Evolutionary conservation across 2,888 invertebrate genomes (phyloP), one percentile per base, ranked within the genome.

Genomic region (Smittia aterrima): DNA sequence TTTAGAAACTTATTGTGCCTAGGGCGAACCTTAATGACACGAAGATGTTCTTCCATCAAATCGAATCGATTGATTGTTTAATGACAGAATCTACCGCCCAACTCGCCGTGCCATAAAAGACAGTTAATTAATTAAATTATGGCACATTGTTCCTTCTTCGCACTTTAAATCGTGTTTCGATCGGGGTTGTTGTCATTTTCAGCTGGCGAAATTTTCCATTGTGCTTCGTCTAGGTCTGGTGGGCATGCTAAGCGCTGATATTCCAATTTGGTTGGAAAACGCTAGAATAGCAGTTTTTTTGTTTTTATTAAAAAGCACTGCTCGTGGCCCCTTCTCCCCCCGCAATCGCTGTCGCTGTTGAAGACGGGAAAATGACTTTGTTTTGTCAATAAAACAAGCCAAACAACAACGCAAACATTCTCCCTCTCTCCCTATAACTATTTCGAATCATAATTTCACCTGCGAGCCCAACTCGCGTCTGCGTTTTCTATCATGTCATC

Each of bases 51-150:
- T 47, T 11, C 4, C 47, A 38, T 38, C 4, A 58, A n/a, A 58
- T 58, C 22, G n/a, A 27, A 64, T 64, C 64, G 64, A 64, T 64
- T 64, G 64, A 64, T 64, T 64, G 64, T 27, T 64, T 64, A 64
- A 64, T 64, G 64, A 64, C n/a, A 9, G 25, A 20, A 4, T 64
- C 27, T 64, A 13, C 64, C 64, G 64, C 64, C 64, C 64, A 64
- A 22, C 58, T 47, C n/a, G 24, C 58, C 6, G 58, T 58, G 58
- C 64, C 64, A 64, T 64, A 64, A 64, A 64, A 64, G 22, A 64
- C 64, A 4, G 27, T 27, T 64, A 25, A 27, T 64, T 64, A 64
- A 64, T 64, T 25, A 16, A 64, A 25, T 64, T 27, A 64, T 64
- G 64, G 64, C 64, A 25, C 25, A 27, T 27, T 64, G 64, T 64